These are phyloP conservation scores for Ispidina picta DNA, from an alignment of 2,797 vertebrate species.

Conservation along the genomic window DNA sequence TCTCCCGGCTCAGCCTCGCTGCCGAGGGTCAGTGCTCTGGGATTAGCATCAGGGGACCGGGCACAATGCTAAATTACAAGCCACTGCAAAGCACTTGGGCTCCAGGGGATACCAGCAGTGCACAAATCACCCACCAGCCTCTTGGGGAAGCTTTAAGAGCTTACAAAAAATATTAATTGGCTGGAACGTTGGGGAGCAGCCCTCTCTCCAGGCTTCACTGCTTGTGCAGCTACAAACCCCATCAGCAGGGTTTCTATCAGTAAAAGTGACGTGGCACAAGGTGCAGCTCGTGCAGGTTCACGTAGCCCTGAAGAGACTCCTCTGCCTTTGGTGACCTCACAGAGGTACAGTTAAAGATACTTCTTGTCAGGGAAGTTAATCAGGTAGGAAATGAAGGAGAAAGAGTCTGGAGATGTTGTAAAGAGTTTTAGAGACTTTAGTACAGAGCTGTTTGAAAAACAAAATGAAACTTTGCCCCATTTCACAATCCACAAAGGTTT, in stretches of 20 bases:
- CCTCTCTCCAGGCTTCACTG: background rate
- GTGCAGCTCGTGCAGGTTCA: background rate
- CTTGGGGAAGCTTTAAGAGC: background rate
- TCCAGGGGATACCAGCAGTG: background rate
- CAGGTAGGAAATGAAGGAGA: background rate
- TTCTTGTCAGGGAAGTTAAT: background rate
- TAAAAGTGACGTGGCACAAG: background rate
- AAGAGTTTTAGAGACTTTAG: background rate
- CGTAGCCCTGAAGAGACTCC: background rate
- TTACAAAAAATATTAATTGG: background rate
- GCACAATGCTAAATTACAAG: background rate
- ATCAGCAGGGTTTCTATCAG: background rate
- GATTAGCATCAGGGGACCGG: background rate
- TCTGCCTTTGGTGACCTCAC: background rate
- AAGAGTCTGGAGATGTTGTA: background rate
- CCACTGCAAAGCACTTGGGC: rapidly evolving
- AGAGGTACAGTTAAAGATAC: background rate
- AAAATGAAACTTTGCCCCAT: background rate
- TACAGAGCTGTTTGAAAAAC: background rate
- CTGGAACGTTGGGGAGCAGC: background rate
- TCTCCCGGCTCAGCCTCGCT: slow-evolving; percentile 86
- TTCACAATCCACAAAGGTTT: background rate
- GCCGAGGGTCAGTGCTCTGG: slow-evolving; percentile 82
- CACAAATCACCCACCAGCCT: background rate
- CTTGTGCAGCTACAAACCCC: background rate